phyloP scores from a whole-genome alignment of 2,113 vertebrate species.

The Hemichromis elongatus region DNA sequence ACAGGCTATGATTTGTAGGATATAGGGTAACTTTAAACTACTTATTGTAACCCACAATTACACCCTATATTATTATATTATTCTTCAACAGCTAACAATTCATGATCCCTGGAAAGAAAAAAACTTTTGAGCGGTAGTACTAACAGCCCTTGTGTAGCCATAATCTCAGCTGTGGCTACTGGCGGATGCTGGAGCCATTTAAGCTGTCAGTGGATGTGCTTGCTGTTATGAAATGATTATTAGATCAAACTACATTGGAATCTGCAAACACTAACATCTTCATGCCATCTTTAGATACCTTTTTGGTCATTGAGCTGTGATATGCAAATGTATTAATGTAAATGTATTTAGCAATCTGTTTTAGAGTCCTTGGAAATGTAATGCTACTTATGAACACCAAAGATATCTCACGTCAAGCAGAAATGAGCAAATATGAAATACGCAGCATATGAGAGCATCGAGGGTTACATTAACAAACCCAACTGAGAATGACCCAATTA shows the following conservation, averaged over 20 bases:
- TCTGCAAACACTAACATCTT: not conserved
- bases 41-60: not conserved
- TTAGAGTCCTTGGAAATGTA: not conserved
- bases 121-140: not conserved
- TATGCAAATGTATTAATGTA: not conserved
- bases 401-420: not conserved
- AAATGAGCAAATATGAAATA: not conserved
- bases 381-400: not conserved
- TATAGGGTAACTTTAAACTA: not conserved
- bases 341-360: not conserved
- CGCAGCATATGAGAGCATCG: not conserved
- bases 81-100: too few species aligned
- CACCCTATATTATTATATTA: not conserved
- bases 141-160: not conserved
- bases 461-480: slow-evolving; percentile 31
- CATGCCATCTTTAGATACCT: not conserved
- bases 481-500: slow-evolving; percentile 57
- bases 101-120: too few species aligned
- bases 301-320: not conserved
- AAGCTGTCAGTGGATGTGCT: not conserved
- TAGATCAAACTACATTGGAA: not conserved
- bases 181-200: not conserved
- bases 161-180: not conserved
- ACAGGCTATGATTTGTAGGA: not conserved
- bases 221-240: not conserved